A percentile compares a stretch with the other conserved stretches of the same genome.
Evolutionary conservation across 2,113 vertebrate genomes (phyloP).

Genomic region (Pangasianodon gigas): DNA sequence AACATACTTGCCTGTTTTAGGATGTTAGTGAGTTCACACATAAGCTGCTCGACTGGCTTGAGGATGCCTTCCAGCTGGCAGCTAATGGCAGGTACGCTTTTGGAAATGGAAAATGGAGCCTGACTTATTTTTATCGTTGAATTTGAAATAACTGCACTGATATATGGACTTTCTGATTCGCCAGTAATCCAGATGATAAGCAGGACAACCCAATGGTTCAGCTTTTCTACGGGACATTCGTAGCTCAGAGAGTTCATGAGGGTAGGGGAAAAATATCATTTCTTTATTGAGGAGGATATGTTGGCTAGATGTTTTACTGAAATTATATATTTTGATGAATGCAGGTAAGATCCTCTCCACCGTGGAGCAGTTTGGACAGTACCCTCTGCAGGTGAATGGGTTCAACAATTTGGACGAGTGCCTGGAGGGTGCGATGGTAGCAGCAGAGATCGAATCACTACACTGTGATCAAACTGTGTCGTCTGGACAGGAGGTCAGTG

Average conservation of each 20-base stretch:
- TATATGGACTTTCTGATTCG: conserved; percentile 9
- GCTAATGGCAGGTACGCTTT: conserved; percentile 84
- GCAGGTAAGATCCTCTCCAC: conserved; percentile 87
- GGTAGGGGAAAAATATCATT: conserved; percentile 68
- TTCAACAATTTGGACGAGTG: conserved; percentile 91
- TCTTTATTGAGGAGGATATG: neutral
- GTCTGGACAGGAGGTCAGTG: conserved; percentile 84
- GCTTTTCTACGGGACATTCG: conserved; percentile 94
- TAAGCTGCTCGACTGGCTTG: conserved; percentile 96
- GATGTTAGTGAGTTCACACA: conserved; percentile 98
- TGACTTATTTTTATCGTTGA: neutral
- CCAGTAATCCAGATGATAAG: conserved; percentile 81
- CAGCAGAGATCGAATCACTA: conserved; percentile 84
- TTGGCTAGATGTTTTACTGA: neutral
- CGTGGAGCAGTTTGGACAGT: conserved; percentile 95
- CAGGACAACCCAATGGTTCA: conserved; percentile 95
- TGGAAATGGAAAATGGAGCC: conserved; percentile 1
- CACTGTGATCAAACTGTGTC: conserved; percentile 74
- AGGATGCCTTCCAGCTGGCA: conserved; percentile 92
- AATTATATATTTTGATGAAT: conserved; percentile 32
- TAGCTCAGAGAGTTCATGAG: conserved; percentile 87
- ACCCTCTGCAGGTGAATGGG: conserved; percentile 95
- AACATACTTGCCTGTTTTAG: conserved; percentile 71
- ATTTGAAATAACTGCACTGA: neutral
- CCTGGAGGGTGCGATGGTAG: conserved; percentile 94